Base-by-base conservation (phyloP, 2,888 invertebrate genomes). In the Tryphoninae sp. region DNA sequence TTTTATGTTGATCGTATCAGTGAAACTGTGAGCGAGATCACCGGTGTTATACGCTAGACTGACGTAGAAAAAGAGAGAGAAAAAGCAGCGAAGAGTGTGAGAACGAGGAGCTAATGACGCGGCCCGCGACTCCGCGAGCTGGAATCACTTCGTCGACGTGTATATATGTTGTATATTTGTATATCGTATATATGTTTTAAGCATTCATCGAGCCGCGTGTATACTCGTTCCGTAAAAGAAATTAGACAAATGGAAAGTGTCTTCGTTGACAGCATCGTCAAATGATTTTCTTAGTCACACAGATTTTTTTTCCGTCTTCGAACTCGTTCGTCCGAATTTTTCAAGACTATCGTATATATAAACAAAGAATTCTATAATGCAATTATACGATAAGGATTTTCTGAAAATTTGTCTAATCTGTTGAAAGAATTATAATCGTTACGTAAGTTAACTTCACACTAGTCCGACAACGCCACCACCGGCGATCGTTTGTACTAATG, bases 1-100 rank as follows among this genome's bases (percentile, higher is more conserved):
- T 86, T 87, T 87, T 86, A 84, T 85, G 86, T 84, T 89, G 90
- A 90, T 90, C 87, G 85, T 91, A 91, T 90, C 90, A 82, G 85
- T 78, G 80, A 87, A 86, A 88, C 88, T 71, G 67, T 49, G 69
- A 74, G 69, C 78, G 65, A 58, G 74, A 53, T 62, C 73, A 55
- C 61, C 11, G 68, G 49, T 67, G 33, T 33, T 33, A 73, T 49
- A 65, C 23, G 23, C 58, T 7, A 67, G 42, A 23, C 22, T 61
- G 19, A 4, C 42, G 53, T 51, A 33, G 53, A 42, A 19, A 73
- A 13, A 42, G 53, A 73, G 42, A 64, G 42, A 76, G 68, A 58
- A 19, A 40, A 33, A 65, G 64, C 26, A 62, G 86, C 86, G 85
- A 87, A 88, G 87, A 89, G 90, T 91, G 91, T 91, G 91, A 91